phyloP scores from a whole-genome alignment of 2,888 invertebrate species.

The Venustoraphidia nigricollis region DNA sequence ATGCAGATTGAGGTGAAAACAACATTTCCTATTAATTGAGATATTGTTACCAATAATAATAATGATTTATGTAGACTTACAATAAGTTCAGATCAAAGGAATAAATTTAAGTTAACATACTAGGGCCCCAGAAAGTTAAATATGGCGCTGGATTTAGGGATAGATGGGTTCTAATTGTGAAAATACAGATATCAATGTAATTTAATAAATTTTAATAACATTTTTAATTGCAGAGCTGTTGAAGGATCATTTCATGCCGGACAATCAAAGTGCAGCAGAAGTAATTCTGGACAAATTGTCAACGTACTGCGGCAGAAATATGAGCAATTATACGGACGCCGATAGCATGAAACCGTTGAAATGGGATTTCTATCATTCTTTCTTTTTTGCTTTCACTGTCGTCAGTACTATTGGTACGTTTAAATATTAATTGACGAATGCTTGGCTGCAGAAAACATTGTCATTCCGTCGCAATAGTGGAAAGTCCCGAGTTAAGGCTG shows the following conservation, averaged over 20 bases:
- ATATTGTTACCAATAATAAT: too few relatives aligned
- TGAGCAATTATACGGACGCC: slow-evolving; percentile 43
- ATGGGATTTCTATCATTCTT: slow-evolving; percentile 85
- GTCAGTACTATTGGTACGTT: slow-evolving; percentile 75
- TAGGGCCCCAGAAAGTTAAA: too few relatives aligned
- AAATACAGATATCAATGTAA: background rate
- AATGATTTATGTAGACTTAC: too few relatives aligned
- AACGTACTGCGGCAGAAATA: slow-evolving; percentile 59
- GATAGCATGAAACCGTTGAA: slow-evolving; percentile 42
- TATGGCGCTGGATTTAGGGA: background rate
- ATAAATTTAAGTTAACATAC: too few relatives aligned
- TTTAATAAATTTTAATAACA: background rate
- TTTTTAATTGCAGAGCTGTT: slow-evolving; percentile 39
- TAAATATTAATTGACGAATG: too few relatives aligned
- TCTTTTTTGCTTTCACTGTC: slow-evolving; percentile 83
- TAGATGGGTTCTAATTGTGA: background rate
- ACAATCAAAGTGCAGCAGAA: slow-evolving; percentile 35
- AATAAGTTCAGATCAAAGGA: too few relatives aligned
- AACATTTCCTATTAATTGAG: too few relatives aligned
- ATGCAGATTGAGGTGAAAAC: too few relatives aligned
- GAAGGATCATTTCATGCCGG: slow-evolving; percentile 38
- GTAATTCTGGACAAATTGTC: slow-evolving; percentile 45
- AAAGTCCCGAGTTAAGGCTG: too few relatives aligned
- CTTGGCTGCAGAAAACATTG: too few relatives aligned
- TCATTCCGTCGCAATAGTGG: too few relatives aligned